Conservation (phyloP, 2,888 invertebrate species). For the Pachycephus smyrnensis region DNA sequence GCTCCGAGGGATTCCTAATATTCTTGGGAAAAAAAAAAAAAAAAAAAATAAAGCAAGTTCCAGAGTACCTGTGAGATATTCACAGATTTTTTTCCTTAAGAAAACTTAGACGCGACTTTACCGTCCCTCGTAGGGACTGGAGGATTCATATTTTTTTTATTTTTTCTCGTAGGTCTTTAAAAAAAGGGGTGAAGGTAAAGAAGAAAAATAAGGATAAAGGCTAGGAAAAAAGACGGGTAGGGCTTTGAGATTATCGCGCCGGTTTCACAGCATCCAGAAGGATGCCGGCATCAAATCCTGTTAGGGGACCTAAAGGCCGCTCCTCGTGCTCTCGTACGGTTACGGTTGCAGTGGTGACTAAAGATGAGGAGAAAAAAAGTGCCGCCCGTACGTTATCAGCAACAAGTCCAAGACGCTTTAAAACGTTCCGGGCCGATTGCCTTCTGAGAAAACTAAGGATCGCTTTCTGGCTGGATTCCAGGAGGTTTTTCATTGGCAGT, state of each 20-base stretch:
- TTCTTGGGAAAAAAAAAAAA: not conserved
- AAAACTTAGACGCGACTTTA: not conserved
- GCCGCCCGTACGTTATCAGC: conserved; percentile 18
- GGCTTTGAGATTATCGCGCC: not conserved
- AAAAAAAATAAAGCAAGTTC: not conserved
- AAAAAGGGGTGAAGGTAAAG: not conserved
- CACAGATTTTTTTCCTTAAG: not conserved
- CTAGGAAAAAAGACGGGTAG: not conserved
- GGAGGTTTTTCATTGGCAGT: not conserved
- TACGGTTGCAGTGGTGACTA: not conserved
- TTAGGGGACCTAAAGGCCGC: not conserved
- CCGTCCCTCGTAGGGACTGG: not conserved
- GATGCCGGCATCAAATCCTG: not conserved
- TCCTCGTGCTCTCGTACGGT: not conserved
- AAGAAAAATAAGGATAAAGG: not conserved
- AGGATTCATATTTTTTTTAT: not conserved
- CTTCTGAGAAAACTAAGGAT: conserved; percentile 26
- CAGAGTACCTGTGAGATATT: not conserved
- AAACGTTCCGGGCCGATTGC: conserved; percentile 25
- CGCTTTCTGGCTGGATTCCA: conserved; percentile 1
- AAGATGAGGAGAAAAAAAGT: not conserved
- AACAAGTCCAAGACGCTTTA: conserved; percentile 26
- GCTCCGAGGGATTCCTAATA: not conserved
- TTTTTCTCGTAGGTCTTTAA: not conserved
- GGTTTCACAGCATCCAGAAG: not conserved